Evolutionary conservation across 2,797 vertebrate species (phyloP).

Genomic region (Mormyrus hasselquistii): DNA sequence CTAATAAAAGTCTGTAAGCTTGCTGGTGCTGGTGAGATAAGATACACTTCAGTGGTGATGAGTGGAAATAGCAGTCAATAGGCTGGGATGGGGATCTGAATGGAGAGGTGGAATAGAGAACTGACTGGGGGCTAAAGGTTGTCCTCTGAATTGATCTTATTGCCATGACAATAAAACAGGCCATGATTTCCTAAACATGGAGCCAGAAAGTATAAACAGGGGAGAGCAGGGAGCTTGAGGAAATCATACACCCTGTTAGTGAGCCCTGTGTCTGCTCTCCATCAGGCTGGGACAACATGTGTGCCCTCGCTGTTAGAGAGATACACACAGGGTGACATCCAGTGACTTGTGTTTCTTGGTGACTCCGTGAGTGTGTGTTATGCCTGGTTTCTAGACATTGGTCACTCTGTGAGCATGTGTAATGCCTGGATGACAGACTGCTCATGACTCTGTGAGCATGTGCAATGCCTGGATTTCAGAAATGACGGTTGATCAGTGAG

Average conservation of each 20-base stretch:
- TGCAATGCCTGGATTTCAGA: background rate
- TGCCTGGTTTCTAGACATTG: background rate
- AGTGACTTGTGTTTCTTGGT: background rate
- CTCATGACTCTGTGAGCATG: background rate
- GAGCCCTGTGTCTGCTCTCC: background rate
- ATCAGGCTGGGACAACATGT: background rate
- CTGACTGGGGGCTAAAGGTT: background rate
- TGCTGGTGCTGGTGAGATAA: background rate
- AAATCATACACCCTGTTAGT: background rate
- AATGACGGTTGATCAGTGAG: background rate
- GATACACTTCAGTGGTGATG: background rate
- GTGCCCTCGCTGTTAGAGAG: background rate
- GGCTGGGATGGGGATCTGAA: background rate
- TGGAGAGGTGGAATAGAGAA: background rate
- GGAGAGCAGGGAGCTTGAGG: background rate
- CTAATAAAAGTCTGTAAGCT: background rate
- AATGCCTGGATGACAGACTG: background rate
- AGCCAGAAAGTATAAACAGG: background rate
- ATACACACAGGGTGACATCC: background rate
- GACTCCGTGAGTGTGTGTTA: background rate
- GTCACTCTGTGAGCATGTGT: background rate
- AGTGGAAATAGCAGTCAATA: background rate
- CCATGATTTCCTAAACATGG: constrained; percentile 20
- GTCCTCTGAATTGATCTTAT: background rate
- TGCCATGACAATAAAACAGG: constrained; percentile 14